Conservation (phyloP, 2,113 vertebrate genomes). For the Pungitius pungitius region DNA sequence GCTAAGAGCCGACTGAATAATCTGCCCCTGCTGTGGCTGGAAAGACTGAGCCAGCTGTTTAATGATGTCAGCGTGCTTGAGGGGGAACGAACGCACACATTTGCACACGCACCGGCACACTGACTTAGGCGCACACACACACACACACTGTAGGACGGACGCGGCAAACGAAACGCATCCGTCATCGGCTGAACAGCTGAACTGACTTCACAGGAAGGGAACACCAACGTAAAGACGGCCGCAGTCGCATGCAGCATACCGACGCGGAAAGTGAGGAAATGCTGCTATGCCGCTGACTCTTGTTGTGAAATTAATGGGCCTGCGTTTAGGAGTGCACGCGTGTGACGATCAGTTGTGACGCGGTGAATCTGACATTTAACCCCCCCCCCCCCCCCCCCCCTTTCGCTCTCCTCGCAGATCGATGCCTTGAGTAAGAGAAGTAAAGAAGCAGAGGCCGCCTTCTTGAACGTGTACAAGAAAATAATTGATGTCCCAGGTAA, state of each 20-base stretch:
- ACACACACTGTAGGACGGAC: constrained; percentile 63
- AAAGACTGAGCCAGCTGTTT: constrained; percentile 82
- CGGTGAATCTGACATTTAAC: constrained; percentile 33
- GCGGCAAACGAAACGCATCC: constrained; percentile 69
- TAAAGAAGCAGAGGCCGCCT: constrained; percentile 99
- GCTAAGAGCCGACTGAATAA: constrained; percentile 79
- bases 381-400: not conserved
- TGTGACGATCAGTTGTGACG: constrained; percentile 33
- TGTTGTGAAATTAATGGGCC: constrained; percentile 53
- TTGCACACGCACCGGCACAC: constrained; percentile 32
- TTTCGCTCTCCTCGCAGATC: constrained; percentile 80
- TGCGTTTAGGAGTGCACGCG: constrained; percentile 26
- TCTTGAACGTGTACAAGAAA: constrained; percentile 98
- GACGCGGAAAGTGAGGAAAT: constrained; percentile 55
- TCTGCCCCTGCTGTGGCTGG: constrained; percentile 79
- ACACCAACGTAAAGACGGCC: constrained; percentile 66
- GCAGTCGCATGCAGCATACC: constrained; percentile 55
- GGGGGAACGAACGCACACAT: constrained; percentile 64
- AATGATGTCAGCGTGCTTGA: constrained; percentile 79
- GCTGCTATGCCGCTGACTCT: constrained; percentile 56
- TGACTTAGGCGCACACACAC: constrained; percentile 48
- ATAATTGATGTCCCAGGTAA: constrained; percentile 99
- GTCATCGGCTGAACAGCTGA: constrained; percentile 77
- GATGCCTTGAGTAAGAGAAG: constrained; percentile 98
- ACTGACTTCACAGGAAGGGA: constrained; percentile 73